Evolutionary conservation across 2,888 invertebrate genomes (phyloP).

Genomic region (Cantharis nigra): DNA sequence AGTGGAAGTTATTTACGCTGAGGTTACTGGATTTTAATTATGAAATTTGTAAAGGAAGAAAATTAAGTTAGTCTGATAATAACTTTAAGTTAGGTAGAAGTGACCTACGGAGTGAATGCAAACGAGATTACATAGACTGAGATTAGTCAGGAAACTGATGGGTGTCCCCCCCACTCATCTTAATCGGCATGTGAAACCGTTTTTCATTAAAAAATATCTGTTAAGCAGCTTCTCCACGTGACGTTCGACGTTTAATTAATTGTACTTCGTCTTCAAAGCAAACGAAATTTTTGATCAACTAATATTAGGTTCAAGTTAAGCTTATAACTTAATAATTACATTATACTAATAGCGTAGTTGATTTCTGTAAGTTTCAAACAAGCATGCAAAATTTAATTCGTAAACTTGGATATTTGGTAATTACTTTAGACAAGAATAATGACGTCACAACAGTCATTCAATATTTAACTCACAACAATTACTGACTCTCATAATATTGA

Average conservation of each 20-base stretch:
- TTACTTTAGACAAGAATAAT: neutral
- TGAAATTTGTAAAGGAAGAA: neutral
- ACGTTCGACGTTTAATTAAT: neutral
- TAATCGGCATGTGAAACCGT: neutral
- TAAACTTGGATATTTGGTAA: conserved; percentile 1
- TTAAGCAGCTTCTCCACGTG: neutral
- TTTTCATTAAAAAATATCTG: neutral
- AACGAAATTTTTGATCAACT: neutral
- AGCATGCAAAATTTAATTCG: neutral
- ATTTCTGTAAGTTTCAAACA: conserved; percentile 1
- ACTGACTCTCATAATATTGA: neutral
- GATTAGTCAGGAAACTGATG: neutral
- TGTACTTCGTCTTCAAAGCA: neutral
- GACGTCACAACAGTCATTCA: neutral
- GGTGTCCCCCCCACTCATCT: neutral
- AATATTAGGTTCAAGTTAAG: neutral
- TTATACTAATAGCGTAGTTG: neutral
- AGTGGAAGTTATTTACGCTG: neutral
- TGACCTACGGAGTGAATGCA: neutral
- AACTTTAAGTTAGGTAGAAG: neutral
- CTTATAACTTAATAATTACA: neutral
- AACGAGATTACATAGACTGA: neutral
- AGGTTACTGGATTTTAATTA: neutral
- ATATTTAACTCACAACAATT: neutral
- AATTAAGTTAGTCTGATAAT: neutral